These are phyloP conservation scores for Odontomyia ornata DNA, from an alignment of 2,888 invertebrate genomes.

Conservation along the genomic window DNA sequence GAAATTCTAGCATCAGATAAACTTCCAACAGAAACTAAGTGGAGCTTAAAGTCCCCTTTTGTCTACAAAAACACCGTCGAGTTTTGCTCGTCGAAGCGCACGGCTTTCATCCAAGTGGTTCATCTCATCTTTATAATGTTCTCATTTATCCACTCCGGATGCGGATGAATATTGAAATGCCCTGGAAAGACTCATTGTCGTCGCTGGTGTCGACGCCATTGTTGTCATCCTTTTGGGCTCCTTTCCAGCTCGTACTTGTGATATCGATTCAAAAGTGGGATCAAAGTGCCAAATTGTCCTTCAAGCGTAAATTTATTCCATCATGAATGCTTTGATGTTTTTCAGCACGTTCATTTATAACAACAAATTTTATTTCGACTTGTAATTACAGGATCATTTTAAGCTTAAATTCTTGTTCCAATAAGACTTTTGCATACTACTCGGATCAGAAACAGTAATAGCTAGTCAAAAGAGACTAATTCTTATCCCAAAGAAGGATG, in stretches of 20 bases:
- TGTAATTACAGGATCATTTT: constrained; percentile 3
- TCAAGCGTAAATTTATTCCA: constrained; percentile 30
- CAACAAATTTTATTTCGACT: constrained; percentile 13
- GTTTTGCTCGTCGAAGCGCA: not conserved
- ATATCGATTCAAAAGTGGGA: constrained; percentile 25
- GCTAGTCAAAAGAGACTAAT: too few relatives aligned
- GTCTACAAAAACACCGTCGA: not conserved
- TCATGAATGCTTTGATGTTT: constrained; percentile 28
- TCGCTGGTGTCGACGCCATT: not conserved
- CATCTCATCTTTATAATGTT: constrained; percentile 12
- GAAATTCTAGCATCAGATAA: too few relatives aligned
- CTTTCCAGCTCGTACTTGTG: constrained; percentile 9
- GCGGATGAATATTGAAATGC: not conserved
- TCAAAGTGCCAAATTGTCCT: constrained; percentile 31
- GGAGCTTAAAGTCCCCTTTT: too few relatives aligned
- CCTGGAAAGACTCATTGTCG: constrained; percentile 6
- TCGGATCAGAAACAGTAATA: too few relatives aligned
- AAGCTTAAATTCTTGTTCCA: not conserved
- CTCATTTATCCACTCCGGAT: constrained; percentile 2
- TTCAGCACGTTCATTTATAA: constrained; percentile 19
- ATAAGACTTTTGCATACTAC: not conserved
- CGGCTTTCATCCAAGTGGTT: constrained; percentile 4
- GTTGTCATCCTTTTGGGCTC: constrained; percentile 4
- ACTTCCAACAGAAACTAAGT: too few relatives aligned
- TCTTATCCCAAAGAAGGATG: too few relatives aligned